Evolutionary conservation across 1,140 invertebrate species (phyloP).

Genomic region (Nomia melanderi): DNA sequence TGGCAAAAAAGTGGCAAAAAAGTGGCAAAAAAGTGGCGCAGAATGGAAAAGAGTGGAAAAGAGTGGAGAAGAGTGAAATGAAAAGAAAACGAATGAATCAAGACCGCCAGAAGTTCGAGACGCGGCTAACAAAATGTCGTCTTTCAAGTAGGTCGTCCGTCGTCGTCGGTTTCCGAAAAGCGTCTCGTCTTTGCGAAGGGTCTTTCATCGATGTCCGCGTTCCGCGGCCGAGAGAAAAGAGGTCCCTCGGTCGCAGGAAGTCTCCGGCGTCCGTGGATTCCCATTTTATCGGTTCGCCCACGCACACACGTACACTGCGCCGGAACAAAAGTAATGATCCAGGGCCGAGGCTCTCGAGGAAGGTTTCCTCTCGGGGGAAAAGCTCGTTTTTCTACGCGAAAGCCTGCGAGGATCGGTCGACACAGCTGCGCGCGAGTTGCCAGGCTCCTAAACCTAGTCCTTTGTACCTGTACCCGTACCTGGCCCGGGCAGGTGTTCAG

Average conservation of each 20-base stretch:
- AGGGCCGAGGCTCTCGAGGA: background rate
- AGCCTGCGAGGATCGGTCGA: slow-evolving; percentile 27
- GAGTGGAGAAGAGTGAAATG: too few species aligned
- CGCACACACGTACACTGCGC: background rate
- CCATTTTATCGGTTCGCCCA: slow-evolving; percentile 16
- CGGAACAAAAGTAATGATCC: slow-evolving; percentile 14
- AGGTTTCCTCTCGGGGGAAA: slow-evolving; percentile 23
- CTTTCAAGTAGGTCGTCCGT: background rate
- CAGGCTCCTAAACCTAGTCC: slow-evolving; percentile 51
- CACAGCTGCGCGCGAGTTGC: slow-evolving; percentile 29
- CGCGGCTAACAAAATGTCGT: too few species aligned
- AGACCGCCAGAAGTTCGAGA: too few species aligned
- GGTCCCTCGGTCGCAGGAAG: background rate
- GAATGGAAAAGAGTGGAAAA: too few species aligned
- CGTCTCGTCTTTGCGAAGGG: background rate
- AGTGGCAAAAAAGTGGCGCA: too few species aligned
- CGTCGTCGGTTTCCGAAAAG: background rate
- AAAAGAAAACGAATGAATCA: too few species aligned
- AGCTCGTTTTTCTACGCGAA: slow-evolving; percentile 21
- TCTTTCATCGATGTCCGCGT: slow-evolving; percentile 1
- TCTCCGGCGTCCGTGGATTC: background rate
- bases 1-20: too few species aligned
- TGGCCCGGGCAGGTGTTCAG: slow-evolving; percentile 69
- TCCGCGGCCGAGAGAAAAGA: background rate
- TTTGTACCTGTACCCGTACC: slow-evolving; percentile 66